Evolutionary conservation across 2,888 invertebrate species (phyloP).

Genomic region (Drosophila neonasuta): DNA sequence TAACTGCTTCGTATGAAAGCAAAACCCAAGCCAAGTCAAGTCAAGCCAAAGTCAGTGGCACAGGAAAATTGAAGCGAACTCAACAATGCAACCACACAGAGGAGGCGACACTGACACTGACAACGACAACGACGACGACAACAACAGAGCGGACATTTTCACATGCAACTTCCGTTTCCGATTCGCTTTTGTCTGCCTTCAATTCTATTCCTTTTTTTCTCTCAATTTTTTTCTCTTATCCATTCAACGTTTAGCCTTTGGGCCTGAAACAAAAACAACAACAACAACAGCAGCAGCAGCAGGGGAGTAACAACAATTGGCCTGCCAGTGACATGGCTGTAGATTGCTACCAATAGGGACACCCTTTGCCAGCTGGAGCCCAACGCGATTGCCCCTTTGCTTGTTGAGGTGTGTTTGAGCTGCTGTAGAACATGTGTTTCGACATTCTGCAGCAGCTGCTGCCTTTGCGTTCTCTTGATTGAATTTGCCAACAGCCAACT

Average conservation of each 20-base stretch:
- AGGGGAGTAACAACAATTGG: constrained; percentile 36
- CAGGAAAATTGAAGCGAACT: constrained; percentile 59
- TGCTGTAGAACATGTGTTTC: constrained; percentile 53
- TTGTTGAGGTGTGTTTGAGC: constrained; percentile 42
- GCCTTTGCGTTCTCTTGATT: neutral
- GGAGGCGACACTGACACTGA: constrained; percentile 23
- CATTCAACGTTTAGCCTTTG: constrained; percentile 59
- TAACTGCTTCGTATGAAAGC: constrained; percentile 52
- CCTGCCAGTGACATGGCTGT: constrained; percentile 67
- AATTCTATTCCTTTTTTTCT: constrained; percentile 20
- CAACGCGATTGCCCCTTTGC: constrained; percentile 5
- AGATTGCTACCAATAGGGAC: constrained; percentile 61
- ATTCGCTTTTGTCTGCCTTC: constrained; percentile 63
- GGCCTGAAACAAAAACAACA: constrained; percentile 32
- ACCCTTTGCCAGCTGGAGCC: constrained; percentile 20
- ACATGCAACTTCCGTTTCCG: constrained; percentile 76
- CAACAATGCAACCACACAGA: constrained; percentile 56
- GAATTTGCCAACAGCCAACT: neutral
- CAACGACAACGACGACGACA: constrained; percentile 14
- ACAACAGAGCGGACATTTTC: constrained; percentile 53
- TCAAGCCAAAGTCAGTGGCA: constrained; percentile 28
- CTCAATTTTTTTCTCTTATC: constrained; percentile 5
- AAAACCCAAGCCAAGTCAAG: neutral
- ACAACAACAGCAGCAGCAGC: constrained; percentile 27
- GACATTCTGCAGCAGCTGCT: constrained; percentile 23